A percentile compares a stretch with the other conserved stretches of the same genome.
Conservation (phyloP, 2,113 vertebrate species). For the Ailurus styani region DNA sequence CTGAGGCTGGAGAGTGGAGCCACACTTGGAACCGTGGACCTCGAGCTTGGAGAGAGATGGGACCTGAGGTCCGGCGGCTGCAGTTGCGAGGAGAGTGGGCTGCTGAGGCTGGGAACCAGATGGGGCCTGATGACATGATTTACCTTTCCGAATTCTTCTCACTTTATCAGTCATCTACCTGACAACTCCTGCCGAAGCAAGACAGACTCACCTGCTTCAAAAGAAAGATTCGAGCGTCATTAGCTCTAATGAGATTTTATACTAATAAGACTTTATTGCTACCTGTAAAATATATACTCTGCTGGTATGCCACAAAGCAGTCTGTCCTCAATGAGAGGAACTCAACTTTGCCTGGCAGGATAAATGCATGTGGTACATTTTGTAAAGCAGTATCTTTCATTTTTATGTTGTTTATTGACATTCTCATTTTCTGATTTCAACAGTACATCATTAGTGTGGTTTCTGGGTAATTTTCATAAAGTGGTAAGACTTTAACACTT, state of each 20-base stretch:
- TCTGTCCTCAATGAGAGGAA: constrained; percentile 42
- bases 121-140: neutral
- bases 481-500: constrained; percentile 28
- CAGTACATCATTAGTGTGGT: constrained; percentile 13
- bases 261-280: constrained; percentile 62
- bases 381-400: constrained; percentile 41
- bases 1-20: neutral
- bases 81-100: neutral
- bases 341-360: neutral
- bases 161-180: neutral
- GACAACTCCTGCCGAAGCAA: neutral
- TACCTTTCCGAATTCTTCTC: neutral
- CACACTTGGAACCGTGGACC: neutral
- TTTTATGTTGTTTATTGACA: constrained; percentile 63
- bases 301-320: neutral
- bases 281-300: constrained; percentile 49
- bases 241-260: constrained; percentile 52
- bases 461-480: constrained; percentile 57
- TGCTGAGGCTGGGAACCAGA: neutral
- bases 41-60: neutral
- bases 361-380: constrained; percentile 27
- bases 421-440: constrained; percentile 57
- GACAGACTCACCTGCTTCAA: neutral
- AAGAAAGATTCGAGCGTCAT: constrained; percentile 31
- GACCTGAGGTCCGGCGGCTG: neutral